Base-by-base conservation (phyloP, 2,797 vertebrate species). In the Crenuchus spilurus region DNA sequence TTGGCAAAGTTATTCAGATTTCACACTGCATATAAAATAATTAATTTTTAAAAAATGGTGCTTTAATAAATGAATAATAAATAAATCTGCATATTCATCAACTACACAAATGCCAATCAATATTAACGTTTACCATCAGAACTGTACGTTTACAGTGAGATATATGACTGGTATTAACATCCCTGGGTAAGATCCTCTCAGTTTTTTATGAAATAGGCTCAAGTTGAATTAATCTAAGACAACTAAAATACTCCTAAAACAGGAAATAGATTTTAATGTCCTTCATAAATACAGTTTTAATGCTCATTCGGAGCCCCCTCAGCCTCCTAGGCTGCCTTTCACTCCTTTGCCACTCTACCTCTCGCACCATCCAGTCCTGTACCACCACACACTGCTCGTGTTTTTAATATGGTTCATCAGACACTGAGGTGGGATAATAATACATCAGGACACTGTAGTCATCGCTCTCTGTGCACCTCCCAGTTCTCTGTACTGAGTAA, bases 371-470 rank as follows among this genome's bases (percentile, higher is more conserved):
- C 48, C 62, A 6, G 35, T 64, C 35, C 13, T 22, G 46, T 20
- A 41, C 54, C 74, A 66, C 35, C 30, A 61, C 46, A 44, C 35
- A 66, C 14, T 33, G 62, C 37, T 44, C 18, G 8, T 22, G 18
- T 18, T 33, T 61, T 61, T 52, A 18, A 41, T 49, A 37, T 24
- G 7, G 28, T 26, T 35, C 60, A 75, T 72, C 58, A 65, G 49
- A 42, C 49, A 54, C 22, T 52, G 44, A 58, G 55, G 61, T 64
- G 58, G 60, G 54, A 70, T 74, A 65, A 70, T 74, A 65, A 79
- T 57, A 69, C 60, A 57, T 67, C 76, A 61, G 54, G 65, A 82
- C 70, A 68, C 51, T 60, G 39, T 39, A 66, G 26, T 60, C 30
- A 62, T 82, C 58, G 54, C 35, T 33, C 6, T 70, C 48, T 24